Evolutionary conservation across 2,113 vertebrate species (phyloP).

Genomic region (Uria aalge): DNA sequence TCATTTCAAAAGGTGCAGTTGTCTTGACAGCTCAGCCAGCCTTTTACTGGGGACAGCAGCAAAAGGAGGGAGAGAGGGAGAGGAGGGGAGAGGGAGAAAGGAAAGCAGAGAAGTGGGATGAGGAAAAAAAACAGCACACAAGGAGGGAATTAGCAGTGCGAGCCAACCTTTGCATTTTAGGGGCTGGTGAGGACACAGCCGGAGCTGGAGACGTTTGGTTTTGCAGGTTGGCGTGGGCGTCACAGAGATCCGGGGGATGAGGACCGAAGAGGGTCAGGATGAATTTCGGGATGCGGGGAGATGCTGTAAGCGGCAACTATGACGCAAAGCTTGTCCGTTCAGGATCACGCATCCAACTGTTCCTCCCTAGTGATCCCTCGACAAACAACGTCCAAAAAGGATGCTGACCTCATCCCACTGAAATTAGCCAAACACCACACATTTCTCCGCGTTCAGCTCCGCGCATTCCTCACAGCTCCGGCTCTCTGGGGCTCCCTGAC

Average conservation of each 20-base stretch:
- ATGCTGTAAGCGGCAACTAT: constrained; percentile 38
- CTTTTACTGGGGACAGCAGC: background rate
- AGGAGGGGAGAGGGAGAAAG: background rate
- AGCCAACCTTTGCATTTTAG: background rate
- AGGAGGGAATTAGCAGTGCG: background rate
- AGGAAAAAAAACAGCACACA: background rate
- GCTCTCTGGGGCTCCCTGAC: background rate
- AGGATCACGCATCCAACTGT: constrained; percentile 46
- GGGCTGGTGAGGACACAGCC: background rate
- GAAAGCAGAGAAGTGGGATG: background rate
- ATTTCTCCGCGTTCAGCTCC: constrained; percentile 32
- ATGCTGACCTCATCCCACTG: constrained; percentile 52
- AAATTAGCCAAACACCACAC: constrained; percentile 56
- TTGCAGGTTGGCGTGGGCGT: constrained; percentile 16
- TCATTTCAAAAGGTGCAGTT: background rate
- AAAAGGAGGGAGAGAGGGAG: background rate
- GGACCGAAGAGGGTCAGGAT: background rate
- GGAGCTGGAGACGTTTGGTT: background rate
- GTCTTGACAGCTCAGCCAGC: constrained; percentile 36
- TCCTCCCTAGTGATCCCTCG: constrained; percentile 47
- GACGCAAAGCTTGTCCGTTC: constrained; percentile 44
- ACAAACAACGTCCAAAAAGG: constrained; percentile 53
- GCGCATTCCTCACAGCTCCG: background rate
- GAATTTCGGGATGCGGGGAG: background rate
- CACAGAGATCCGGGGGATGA: background rate